Percentiles rank a stretch among this genome's conserved stretches.
Evolutionary conservation across 2,797 vertebrate genomes (phyloP).

Genomic region (Adelosebastes latens): DNA sequence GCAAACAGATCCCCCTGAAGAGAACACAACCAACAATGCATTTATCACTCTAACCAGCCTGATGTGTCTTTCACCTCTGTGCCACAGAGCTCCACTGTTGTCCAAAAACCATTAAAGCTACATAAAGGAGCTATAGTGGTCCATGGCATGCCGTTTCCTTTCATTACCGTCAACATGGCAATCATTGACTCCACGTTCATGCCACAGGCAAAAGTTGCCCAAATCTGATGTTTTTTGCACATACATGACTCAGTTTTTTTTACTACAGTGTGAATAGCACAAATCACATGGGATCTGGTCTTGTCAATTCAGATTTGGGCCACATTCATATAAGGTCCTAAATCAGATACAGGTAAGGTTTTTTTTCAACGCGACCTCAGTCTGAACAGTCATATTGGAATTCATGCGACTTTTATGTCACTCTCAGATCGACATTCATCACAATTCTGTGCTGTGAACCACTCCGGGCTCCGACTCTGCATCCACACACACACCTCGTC

Average conservation of each 20-base stretch:
- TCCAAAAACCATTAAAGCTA: not conserved
- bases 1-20: not conserved
- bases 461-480: not conserved
- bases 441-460: not conserved
- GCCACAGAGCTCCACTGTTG: not conserved
- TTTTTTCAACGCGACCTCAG: no score
- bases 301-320: not conserved
- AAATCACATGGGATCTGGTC: not conserved
- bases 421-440: no score
- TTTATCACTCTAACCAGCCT: not conserved
- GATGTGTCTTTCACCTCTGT: not conserved
- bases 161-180: not conserved
- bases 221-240: not conserved
- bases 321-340: not conserved
- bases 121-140: not conserved
- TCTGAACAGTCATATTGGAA: no score
- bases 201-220: no score
- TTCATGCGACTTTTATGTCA: no score
- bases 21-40: not conserved
- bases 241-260: not conserved
- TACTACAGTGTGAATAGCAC: not conserved
- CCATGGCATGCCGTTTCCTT: not conserved
- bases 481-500: not conserved
- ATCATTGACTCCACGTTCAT: not conserved
- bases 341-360: no score